Conservation (phyloP, 2,113 vertebrate genomes). For the Syrmaticus mikado region DNA sequence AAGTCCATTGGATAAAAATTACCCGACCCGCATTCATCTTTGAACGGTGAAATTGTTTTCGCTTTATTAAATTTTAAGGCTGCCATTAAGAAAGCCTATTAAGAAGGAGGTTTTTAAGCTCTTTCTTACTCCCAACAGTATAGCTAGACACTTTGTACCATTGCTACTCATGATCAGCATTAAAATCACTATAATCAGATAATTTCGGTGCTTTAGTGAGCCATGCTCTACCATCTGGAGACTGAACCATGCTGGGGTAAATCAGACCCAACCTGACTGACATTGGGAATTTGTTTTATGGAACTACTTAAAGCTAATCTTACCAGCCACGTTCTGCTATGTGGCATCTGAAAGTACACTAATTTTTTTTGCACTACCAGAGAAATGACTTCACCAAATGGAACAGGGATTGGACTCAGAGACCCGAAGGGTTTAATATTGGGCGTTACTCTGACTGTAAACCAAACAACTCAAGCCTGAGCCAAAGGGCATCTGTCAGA, state of each 20-base stretch:
- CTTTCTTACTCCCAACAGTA: background rate
- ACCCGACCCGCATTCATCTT: background rate
- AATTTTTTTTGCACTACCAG: background rate
- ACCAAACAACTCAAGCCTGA: background rate
- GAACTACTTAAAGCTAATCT: background rate
- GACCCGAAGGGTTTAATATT: background rate
- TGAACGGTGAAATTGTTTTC: conserved; percentile 18
- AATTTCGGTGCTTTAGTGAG: conserved; percentile 34
- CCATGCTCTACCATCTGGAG: conserved; percentile 52
- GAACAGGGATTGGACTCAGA: fast-evolving
- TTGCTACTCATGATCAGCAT: conserved; percentile 56
- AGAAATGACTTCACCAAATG: background rate
- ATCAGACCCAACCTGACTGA: background rate
- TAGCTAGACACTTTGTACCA: conserved; percentile 44
- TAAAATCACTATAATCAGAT: conserved; percentile 43
- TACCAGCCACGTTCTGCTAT: background rate
- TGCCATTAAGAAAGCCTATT: conserved; percentile 16
- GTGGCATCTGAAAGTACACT: background rate
- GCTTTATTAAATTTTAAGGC: conserved; percentile 29
- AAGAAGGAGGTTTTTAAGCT: conserved; percentile 36
- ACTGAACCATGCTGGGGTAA: background rate
- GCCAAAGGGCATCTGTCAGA: background rate
- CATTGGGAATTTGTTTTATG: background rate
- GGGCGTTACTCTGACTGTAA: background rate
- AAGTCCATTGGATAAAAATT: conserved; percentile 12